Evolutionary conservation across 1,140 invertebrate genomes (phyloP).

Genomic region (Acyrthosiphon pisum): DNA sequence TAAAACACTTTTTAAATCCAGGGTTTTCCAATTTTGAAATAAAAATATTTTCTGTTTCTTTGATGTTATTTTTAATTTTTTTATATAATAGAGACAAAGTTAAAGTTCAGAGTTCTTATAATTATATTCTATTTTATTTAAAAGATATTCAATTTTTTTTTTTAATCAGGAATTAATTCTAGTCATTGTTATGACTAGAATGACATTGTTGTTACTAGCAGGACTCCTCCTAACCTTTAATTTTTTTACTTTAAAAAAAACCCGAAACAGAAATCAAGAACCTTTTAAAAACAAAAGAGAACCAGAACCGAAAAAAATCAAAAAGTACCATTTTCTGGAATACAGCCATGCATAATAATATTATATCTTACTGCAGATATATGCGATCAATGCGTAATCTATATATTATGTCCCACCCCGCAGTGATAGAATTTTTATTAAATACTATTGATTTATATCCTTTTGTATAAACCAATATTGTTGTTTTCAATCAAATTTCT

Average conservation of each 20-base stretch:
- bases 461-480: background rate
- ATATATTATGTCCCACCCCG: background rate
- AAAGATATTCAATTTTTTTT: background rate
- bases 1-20: background rate
- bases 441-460: background rate
- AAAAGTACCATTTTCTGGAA: background rate
- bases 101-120: background rate
- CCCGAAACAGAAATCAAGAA: too few relatives aligned
- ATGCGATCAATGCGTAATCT: background rate
- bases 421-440: background rate
- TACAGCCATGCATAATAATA: background rate
- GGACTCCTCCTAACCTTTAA: background rate
- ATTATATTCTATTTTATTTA: too few relatives aligned
- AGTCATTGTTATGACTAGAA: too few relatives aligned
- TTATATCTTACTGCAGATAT: too few relatives aligned
- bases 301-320: background rate
- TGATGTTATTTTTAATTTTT: background rate
- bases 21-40: background rate
- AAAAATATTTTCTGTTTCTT: background rate
- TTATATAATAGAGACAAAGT: background rate
- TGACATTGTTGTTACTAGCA: too few relatives aligned
- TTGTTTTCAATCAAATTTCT: background rate
- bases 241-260: too few relatives aligned
- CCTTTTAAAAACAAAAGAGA: background rate
- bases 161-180: background rate